Conservation (phyloP, 2,113 vertebrate species). For the Ceuthmochares aereus region DNA sequence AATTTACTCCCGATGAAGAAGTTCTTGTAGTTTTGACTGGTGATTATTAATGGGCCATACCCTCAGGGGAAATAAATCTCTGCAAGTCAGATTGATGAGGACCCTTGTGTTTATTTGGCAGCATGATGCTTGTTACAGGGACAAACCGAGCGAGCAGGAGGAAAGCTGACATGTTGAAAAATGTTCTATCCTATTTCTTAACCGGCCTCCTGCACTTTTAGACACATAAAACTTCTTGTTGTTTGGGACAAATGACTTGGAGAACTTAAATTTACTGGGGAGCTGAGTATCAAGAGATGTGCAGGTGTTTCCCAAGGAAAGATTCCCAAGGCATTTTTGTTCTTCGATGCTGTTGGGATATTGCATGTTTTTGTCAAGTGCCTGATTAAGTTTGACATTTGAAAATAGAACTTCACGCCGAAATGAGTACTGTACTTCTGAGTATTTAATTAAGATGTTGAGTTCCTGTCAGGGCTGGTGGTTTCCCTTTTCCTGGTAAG, state of each 20-base stretch:
- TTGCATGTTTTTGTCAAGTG: constrained; percentile 70
- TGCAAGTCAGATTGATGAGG: constrained; percentile 61
- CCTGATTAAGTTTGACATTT: constrained; percentile 87
- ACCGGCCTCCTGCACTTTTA: not conserved
- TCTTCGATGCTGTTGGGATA: constrained; percentile 26
- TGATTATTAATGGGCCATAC: constrained; percentile 68
- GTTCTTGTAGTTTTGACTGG: constrained; percentile 33
- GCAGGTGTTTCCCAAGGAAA: constrained; percentile 35
- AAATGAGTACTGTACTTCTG: constrained; percentile 79
- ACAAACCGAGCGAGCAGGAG: constrained; percentile 39
- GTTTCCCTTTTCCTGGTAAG: constrained; percentile 64
- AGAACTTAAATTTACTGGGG: not conserved
- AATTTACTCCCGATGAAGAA: not conserved
- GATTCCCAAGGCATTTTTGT: not conserved
- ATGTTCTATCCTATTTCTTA: not conserved
- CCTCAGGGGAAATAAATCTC: constrained; percentile 68
- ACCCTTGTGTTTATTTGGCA: constrained; percentile 69
- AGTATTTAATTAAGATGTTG: constrained; percentile 84
- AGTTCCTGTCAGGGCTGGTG: constrained; percentile 77
- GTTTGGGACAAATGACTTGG: not conserved
- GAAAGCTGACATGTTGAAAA: not conserved
- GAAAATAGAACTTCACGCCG: constrained; percentile 76
- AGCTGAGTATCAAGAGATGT: not conserved
- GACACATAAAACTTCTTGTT: not conserved
- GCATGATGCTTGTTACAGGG: constrained; percentile 58